Conservation (phyloP, 2,888 invertebrate species). For the Campoletis raptor region DNA sequence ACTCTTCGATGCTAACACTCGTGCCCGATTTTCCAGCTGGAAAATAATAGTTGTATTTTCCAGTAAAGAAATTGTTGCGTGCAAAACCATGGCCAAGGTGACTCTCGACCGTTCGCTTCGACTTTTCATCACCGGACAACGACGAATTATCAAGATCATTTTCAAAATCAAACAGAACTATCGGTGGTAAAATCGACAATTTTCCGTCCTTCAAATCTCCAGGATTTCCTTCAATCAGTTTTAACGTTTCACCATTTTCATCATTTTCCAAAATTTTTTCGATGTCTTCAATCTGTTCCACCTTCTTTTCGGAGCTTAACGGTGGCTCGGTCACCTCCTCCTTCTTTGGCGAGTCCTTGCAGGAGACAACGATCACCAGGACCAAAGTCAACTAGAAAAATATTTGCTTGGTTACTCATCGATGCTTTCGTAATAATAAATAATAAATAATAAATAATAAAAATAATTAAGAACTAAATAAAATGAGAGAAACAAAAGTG, state of each 20-base stretch:
- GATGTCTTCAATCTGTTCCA: not conserved
- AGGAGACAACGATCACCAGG: conserved; percentile 73
- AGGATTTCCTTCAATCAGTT: conserved; percentile 38
- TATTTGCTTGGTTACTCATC: not conserved
- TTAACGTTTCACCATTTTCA: conserved; percentile 47
- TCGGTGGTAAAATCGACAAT: conserved; percentile 81
- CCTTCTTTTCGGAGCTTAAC: conserved; percentile 8
- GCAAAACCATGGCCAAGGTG: conserved; percentile 90
- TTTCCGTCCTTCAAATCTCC: conserved; percentile 62
- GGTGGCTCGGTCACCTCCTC: not conserved
- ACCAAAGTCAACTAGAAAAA: conserved; percentile 77
- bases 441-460: not conserved
- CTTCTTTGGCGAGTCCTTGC: conserved; percentile 58
- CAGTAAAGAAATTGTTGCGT: conserved; percentile 84
- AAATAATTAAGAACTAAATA: too few species aligned
- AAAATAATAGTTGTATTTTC: conserved; percentile 81
- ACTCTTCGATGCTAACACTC: conserved; percentile 83
- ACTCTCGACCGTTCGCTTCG: conserved; percentile 90
- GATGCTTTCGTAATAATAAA: not conserved
- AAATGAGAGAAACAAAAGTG: not conserved
- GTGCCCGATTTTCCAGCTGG: conserved; percentile 82
- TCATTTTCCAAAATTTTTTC: conserved; percentile 41
- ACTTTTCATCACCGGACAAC: conserved; percentile 78
- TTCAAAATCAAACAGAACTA: conserved; percentile 81
- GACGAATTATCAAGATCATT: conserved; percentile 76